A percentile compares a stretch with the other conserved stretches of the same genome.
Evolutionary conservation across 2,113 vertebrate genomes (phyloP).

Genomic region (Gorsachius goisagi): DNA sequence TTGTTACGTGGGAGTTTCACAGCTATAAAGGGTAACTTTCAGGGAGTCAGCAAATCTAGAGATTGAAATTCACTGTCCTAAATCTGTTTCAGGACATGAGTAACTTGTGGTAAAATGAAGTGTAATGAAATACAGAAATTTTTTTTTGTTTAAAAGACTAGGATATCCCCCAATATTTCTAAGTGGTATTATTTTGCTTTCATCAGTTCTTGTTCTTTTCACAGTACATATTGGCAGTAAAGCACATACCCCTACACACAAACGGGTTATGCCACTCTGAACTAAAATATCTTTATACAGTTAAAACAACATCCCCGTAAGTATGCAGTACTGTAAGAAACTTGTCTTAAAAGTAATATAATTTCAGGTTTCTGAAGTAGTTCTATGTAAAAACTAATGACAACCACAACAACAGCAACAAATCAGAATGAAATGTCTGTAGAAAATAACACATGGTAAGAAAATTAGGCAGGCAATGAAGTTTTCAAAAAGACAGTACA

Average conservation of each 20-base stretch:
- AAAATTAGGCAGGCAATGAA: not conserved
- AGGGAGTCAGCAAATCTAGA: not conserved
- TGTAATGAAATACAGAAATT: not conserved
- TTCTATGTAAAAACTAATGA: not conserved
- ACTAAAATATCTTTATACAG: not conserved
- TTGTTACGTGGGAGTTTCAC: not conserved
- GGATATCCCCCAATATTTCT: not conserved
- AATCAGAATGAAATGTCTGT: not conserved
- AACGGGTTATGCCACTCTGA: not conserved
- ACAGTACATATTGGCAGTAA: not conserved
- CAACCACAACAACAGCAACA: not conserved
- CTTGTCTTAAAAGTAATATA: not conserved
- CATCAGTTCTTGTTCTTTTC: not conserved
- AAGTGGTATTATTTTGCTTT: not conserved
- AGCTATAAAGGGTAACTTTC: not conserved
- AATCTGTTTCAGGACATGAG: not conserved
- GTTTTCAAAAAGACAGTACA: not conserved
- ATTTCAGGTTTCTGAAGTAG: not conserved
- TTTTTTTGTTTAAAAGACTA: not conserved
- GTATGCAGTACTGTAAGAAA: not conserved
- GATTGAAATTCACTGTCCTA: not conserved
- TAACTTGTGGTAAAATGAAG: not conserved
- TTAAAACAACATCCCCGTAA: not conserved
- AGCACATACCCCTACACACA: not conserved
- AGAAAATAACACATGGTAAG: not conserved